phyloP scores from a whole-genome alignment of 2,113 vertebrate genomes.

The Corythaeola cristata region DNA sequence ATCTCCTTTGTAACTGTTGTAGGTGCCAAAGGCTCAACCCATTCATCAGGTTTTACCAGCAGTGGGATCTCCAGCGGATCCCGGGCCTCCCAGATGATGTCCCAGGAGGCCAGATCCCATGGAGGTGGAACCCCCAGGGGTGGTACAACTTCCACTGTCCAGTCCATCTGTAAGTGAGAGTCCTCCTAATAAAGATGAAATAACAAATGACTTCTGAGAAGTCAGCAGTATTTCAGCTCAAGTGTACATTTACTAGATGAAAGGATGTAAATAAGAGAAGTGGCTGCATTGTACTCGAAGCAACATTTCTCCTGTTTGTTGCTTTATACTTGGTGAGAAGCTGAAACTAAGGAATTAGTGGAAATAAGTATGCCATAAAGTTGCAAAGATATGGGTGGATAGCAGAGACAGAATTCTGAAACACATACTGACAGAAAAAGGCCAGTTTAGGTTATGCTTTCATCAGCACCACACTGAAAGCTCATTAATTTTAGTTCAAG shows the following conservation, averaged over 20 bases:
- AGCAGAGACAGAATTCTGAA: background rate
- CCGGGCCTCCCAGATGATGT: background rate
- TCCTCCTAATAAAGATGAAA: background rate
- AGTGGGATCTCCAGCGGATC: background rate
- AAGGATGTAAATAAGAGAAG: background rate
- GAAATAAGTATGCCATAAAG: background rate
- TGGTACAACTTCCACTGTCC: slow-evolving; percentile 23
- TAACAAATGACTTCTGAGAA: background rate
- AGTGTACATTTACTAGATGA: background rate
- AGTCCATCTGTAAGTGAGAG: slow-evolving; percentile 48
- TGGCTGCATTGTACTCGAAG: background rate
- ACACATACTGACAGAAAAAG: background rate
- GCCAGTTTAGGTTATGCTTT: background rate
- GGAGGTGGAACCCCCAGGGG: slow-evolving; percentile 36
- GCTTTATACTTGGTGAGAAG: background rate
- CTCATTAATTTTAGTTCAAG: background rate
- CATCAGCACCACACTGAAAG: background rate
- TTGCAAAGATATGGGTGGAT: background rate
- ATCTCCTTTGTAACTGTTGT: background rate
- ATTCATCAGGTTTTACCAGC: slow-evolving; percentile 46
- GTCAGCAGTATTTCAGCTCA: background rate
- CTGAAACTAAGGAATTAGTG: background rate
- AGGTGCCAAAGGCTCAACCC: slow-evolving; percentile 34
- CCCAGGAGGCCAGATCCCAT: background rate
- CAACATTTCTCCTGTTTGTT: background rate